phyloP scores from a whole-genome alignment of 2,888 invertebrate species.

The Andrena marginata region DNA sequence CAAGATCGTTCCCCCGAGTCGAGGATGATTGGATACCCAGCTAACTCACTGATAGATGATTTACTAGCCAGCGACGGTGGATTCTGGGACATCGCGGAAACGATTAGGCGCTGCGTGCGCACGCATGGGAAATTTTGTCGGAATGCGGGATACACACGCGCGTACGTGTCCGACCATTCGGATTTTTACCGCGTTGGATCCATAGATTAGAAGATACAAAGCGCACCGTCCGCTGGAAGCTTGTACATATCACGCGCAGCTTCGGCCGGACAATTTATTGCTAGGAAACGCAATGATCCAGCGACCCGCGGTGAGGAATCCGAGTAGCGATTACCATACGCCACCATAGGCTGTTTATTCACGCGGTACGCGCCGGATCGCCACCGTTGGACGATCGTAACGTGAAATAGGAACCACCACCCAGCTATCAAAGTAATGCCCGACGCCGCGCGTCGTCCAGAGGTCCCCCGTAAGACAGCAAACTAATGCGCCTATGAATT shows the following conservation, averaged over 20 bases:
- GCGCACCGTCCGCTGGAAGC: constrained; percentile 50
- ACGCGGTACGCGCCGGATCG: constrained; percentile 49
- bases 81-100: constrained; percentile 40
- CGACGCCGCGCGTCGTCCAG: constrained; percentile 70
- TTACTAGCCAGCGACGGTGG: constrained; percentile 11
- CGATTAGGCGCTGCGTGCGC: constrained; percentile 26
- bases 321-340: constrained; percentile 72
- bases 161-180: constrained; percentile 44
- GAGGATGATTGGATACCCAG: not conserved
- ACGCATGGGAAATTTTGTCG: constrained; percentile 54
- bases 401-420: constrained; percentile 53
- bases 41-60: not conserved
- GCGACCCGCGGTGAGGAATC: constrained; percentile 64
- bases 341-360: constrained; percentile 55
- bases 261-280: constrained; percentile 65
- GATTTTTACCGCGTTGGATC: constrained; percentile 56
- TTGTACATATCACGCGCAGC: constrained; percentile 63
- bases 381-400: constrained; percentile 44
- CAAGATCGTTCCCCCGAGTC: too few relatives aligned
- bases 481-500: constrained; percentile 46
- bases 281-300: constrained; percentile 68
- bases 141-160: constrained; percentile 47
- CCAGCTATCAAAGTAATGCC: constrained; percentile 46
- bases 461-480: constrained; percentile 34
- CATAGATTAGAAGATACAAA: constrained; percentile 66